Evolutionary conservation across 1,140 invertebrate genomes (phyloP).

Genomic region (Ganaspis sp.): DNA sequence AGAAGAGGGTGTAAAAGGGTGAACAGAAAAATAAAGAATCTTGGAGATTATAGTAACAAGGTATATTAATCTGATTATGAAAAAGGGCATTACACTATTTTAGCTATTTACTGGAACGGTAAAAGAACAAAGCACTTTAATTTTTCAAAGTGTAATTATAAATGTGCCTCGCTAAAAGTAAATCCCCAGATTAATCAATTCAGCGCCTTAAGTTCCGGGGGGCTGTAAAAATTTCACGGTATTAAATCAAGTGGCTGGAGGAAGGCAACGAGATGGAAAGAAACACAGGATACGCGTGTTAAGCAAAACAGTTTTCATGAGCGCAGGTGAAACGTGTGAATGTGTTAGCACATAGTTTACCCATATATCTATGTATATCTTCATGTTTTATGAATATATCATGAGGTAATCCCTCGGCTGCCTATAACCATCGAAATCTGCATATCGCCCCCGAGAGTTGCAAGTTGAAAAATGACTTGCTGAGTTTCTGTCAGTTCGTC

Average conservation of each 20-base stretch:
- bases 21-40: too few relatives aligned
- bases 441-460: conserved; percentile 34
- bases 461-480: conserved; percentile 24
- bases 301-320: conserved; percentile 14
- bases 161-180: background rate
- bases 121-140: background rate
- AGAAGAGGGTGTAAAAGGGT: too few relatives aligned
- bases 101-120: background rate
- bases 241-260: background rate
- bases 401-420: conserved; percentile 49
- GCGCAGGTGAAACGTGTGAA: conserved; percentile 17
- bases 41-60: too few relatives aligned
- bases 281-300: background rate
- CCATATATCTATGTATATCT: background rate
- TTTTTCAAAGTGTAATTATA: background rate
- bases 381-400: conserved; percentile 49
- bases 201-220: background rate
- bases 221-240: background rate
- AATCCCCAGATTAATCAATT: conserved; percentile 11
- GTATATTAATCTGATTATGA: background rate
- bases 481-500: conserved; percentile 30
- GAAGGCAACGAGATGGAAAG: background rate
- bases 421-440: conserved; percentile 44
- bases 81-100: background rate
- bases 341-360: background rate